Percentiles rank a stretch among this genome's conserved stretches.
Evolutionary conservation across 2,888 invertebrate genomes (phyloP).

Genomic region (Emmelina monodactyla): DNA sequence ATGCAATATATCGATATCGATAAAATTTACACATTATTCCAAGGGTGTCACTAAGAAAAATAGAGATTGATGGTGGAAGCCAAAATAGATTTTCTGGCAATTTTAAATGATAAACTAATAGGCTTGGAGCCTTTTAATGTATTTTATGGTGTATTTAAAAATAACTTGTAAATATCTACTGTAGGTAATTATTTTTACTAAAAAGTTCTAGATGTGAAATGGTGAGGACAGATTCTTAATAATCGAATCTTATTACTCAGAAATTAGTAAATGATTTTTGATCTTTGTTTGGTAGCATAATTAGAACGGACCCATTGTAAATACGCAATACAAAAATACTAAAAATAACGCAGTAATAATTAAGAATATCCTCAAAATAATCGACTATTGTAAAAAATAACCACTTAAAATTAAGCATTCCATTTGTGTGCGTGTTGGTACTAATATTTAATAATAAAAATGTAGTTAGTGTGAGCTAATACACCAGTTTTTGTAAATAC

Average conservation of each 20-base stretch:
- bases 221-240: too few species aligned
- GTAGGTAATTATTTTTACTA: too few species aligned
- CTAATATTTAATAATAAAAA: slow-evolving; percentile 9
- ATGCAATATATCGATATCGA: not conserved
- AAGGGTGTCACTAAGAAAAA: too few species aligned
- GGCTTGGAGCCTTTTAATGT: too few species aligned
- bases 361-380: slow-evolving; percentile 5
- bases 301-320: not conserved
- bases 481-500: slow-evolving; percentile 33
- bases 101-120: too few species aligned
- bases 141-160: too few species aligned
- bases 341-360: not conserved
- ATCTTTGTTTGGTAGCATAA: too few species aligned
- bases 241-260: too few species aligned
- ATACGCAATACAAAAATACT: not conserved
- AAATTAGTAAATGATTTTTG: not conserved
- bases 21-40: not conserved
- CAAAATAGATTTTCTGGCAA: too few species aligned
- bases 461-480: slow-evolving; percentile 33
- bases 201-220: too few species aligned
- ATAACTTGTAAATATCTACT: too few species aligned
- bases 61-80: too few species aligned
- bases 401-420: slow-evolving; percentile 34
- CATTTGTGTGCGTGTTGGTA: slow-evolving; percentile 29
- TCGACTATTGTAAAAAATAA: slow-evolving; percentile 25